Evolutionary conservation across 2,797 vertebrate genomes (phyloP).

Genomic region (Lagorchestes hirsutus): DNA sequence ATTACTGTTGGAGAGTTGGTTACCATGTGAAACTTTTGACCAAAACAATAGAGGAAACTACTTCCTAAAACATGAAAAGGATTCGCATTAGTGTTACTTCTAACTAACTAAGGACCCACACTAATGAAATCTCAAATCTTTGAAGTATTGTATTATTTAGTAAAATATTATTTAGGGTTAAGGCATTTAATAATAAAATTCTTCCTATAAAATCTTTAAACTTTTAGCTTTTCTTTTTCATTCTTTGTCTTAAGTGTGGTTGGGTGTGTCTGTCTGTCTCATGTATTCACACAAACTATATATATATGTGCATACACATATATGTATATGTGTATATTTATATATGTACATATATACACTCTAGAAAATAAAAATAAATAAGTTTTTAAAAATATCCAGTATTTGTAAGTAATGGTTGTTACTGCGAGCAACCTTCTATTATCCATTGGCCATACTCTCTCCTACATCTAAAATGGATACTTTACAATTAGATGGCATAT

Average conservation of each 20-base stretch:
- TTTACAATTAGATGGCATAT: conserved; percentile 1
- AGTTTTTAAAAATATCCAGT: conserved; percentile 16
- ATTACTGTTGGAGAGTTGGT: not conserved
- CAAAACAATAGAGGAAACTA: not conserved
- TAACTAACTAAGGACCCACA: not conserved
- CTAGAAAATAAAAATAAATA: conserved; percentile 30
- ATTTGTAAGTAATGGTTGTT: conserved; percentile 13
- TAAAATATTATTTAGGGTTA: conserved; percentile 4
- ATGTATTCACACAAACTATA: not conserved
- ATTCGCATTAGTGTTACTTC: not conserved
- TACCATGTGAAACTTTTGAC: not conserved
- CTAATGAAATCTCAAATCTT: not conserved
- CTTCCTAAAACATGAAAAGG: not conserved
- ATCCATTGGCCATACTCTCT: not conserved
- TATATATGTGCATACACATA: not conserved
- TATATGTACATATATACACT: not conserved
- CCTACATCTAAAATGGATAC: not conserved
- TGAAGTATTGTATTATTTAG: not conserved
- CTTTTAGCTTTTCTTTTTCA: not conserved
- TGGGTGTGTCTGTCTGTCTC: not conserved
- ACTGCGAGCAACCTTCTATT: conserved; percentile 2
- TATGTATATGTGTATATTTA: not conserved
- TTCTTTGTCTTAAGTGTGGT: not conserved
- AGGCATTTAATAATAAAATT: conserved; percentile 35
- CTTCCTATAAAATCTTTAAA: conserved; percentile 20